These are phyloP conservation scores for Allacma fusca DNA, from an alignment of 2,888 invertebrate genomes.

Conservation along the genomic window DNA sequence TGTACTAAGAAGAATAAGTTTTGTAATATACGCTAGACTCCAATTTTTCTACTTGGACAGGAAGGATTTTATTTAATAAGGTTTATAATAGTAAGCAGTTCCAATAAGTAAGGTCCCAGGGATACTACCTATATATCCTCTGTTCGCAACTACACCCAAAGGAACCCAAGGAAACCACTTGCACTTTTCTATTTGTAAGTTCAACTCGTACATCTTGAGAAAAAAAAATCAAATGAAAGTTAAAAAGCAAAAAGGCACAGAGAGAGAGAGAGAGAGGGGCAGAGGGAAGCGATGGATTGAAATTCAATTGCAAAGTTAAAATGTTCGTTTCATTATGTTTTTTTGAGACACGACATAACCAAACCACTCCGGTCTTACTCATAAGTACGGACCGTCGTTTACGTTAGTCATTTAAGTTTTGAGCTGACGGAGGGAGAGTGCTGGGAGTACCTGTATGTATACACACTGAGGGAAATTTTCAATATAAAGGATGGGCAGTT, in stretches of 20 bases:
- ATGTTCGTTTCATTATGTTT: conserved; percentile 26
- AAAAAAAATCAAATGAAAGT: too few species aligned
- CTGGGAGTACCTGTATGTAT: neutral
- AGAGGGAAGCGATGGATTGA: neutral
- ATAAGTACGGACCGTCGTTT: neutral
- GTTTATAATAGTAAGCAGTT: too few species aligned
- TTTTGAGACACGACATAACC: too few species aligned
- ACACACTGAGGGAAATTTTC: neutral
- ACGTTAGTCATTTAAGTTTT: conserved; percentile 11
- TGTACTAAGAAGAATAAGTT: too few species aligned
- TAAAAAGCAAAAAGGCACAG: neutral
- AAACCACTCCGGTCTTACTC: conserved; percentile 1
- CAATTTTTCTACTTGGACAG: too few species aligned
- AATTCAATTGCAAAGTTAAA: conserved; percentile 27
- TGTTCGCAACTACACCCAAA: neutral
- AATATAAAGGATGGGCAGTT: conserved; percentile 8
- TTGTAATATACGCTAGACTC: too few species aligned
- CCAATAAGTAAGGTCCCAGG: too few species aligned
- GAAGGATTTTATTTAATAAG: too few species aligned
- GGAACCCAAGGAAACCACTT: too few species aligned
- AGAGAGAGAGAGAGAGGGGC: neutral
- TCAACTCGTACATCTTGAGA: conserved; percentile 21
- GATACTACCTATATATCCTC: too few species aligned
- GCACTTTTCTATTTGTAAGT: conserved; percentile 22
- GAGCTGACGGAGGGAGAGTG: too few species aligned